Evolutionary conservation across 1,140 invertebrate genomes (phyloP).

Genomic region (Camponotus vicinus): DNA sequence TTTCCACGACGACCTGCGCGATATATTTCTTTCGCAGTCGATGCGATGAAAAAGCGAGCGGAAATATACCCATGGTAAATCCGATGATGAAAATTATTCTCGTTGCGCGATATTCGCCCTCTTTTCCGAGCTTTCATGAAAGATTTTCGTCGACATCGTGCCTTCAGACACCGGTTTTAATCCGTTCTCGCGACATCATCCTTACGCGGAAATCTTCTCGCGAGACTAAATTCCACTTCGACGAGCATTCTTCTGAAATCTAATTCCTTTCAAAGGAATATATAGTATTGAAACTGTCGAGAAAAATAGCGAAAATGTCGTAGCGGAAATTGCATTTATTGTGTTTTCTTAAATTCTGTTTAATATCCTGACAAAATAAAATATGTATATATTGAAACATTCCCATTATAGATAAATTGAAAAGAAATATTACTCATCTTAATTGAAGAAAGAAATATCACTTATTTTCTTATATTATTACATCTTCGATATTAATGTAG

Average conservation of each 20-base stretch:
- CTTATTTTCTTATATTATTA: neutral
- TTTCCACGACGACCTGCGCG: slow-evolving; percentile 15
- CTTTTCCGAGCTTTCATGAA: slow-evolving; percentile 13
- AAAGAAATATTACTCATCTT: neutral
- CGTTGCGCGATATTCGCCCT: slow-evolving; percentile 9
- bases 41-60: slow-evolving; percentile 26
- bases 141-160: slow-evolving; percentile 57
- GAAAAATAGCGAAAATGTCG: neutral
- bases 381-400: neutral
- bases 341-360: neutral
- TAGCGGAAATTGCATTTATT: neutral
- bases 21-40: slow-evolving; percentile 14
- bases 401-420: neutral
- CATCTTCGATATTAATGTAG: neutral
- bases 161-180: slow-evolving; percentile 39
- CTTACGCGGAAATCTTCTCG: neutral
- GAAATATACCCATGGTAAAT: slow-evolving; percentile 14
- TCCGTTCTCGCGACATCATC: slow-evolving; percentile 3
- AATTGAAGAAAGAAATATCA: neutral
- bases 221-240: slow-evolving; percentile 28
- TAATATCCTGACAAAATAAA: neutral
- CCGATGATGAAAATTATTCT: slow-evolving; percentile 39
- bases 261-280: neutral
- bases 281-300: neutral
- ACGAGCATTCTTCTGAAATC: slow-evolving; percentile 8